These are phyloP conservation scores for Sarcoramphus papa DNA, from an alignment of 2,797 vertebrate genomes.

Conservation along the genomic window DNA sequence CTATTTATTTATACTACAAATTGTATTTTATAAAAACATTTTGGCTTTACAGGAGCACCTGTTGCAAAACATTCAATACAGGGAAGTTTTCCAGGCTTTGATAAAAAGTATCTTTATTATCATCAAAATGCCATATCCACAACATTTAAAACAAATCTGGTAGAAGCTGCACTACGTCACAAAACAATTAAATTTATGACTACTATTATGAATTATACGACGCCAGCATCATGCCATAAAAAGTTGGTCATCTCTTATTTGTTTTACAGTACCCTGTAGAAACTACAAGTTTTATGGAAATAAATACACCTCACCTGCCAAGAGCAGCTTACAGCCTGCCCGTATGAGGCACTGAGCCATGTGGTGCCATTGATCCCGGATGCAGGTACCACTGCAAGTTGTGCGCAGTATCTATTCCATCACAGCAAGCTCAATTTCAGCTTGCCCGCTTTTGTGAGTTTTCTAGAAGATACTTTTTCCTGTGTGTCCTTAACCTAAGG, in stretches of 20 bases:
- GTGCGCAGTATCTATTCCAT: not conserved
- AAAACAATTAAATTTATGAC: not conserved
- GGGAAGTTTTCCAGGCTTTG: not conserved
- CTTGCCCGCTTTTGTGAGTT: not conserved
- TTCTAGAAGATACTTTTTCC: not conserved
- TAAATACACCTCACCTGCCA: not conserved
- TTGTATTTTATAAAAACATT: not conserved
- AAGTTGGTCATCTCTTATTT: not conserved
- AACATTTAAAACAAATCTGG: not conserved
- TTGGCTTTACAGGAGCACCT: not conserved
- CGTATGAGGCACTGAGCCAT: not conserved
- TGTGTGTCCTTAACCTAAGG: not conserved
- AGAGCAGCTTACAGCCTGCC: not conserved
- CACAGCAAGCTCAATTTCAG: not conserved
- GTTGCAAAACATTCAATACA: not conserved
- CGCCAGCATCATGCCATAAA: not conserved
- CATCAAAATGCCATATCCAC: not conserved
- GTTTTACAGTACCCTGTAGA: not conserved
- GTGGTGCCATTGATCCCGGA: not conserved
- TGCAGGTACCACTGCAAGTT: not conserved
- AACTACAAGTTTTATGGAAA: not conserved
- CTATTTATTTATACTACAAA: too few relatives aligned
- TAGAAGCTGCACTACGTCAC: not conserved
- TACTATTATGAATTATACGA: not conserved
- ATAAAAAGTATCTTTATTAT: not conserved